Evolutionary conservation across 2,797 vertebrate species (phyloP).

Genomic region (Acestrorhynchus altus): DNA sequence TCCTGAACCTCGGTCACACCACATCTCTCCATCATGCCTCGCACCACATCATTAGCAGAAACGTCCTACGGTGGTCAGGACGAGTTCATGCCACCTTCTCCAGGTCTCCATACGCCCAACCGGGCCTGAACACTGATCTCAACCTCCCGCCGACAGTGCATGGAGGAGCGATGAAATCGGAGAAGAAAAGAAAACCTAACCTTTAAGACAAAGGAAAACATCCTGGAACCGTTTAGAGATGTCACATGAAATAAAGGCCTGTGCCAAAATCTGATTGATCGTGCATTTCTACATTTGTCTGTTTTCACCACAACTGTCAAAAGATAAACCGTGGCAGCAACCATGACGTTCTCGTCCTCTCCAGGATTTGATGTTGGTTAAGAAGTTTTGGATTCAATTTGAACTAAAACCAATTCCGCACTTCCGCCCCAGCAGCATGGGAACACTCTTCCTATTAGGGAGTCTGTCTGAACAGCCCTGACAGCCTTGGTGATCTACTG

Average conservation of each 20-base stretch:
- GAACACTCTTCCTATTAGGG: slow-evolving; percentile 12
- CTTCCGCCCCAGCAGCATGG: background rate
- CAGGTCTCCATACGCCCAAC: background rate
- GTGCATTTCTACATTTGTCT: slow-evolving; percentile 8
- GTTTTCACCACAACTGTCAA: slow-evolving; percentile 1
- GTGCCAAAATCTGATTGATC: slow-evolving; percentile 6
- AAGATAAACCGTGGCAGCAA: background rate
- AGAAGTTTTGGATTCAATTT: background rate
- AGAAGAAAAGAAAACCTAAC: background rate
- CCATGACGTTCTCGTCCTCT: background rate
- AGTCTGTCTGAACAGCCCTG: background rate
- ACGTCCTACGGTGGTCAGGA: slow-evolving; percentile 3
- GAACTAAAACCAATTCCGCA: slow-evolving; percentile 4
- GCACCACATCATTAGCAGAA: slow-evolving; percentile 7
- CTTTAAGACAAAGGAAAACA: background rate
- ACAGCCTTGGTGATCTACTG: background rate
- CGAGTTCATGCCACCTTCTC: slow-evolving; percentile 1
- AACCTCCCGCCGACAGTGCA: background rate
- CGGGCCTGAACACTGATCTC: background rate
- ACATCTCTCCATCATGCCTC: slow-evolving; percentile 42
- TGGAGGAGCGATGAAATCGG: background rate
- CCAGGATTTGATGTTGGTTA: background rate
- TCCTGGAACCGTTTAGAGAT: background rate
- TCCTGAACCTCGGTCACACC: slow-evolving; percentile 43
- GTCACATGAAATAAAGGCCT: slow-evolving; percentile 8